These are phyloP conservation scores for Pemphredon lugubris DNA, from an alignment of 2,888 invertebrate genomes.

Conservation along the genomic window DNA sequence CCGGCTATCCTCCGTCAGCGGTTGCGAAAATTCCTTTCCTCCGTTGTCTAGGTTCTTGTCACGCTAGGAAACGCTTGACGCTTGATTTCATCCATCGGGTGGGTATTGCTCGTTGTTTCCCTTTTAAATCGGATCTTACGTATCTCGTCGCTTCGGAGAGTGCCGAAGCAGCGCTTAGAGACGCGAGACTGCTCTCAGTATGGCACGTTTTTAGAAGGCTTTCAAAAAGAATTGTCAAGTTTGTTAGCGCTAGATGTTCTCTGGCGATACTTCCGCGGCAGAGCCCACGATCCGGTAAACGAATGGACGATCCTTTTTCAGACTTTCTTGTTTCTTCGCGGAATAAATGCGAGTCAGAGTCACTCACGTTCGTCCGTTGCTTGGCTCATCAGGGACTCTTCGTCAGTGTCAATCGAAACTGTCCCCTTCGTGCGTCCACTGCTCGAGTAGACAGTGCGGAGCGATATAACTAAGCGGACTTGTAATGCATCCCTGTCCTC, in stretches of 20 bases:
- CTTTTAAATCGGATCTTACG: not conserved
- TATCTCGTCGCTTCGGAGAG: no score
- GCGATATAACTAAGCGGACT: constrained; percentile 36
- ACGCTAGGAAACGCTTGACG: constrained; percentile 8
- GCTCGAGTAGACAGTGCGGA: constrained; percentile 28
- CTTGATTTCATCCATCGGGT: constrained; percentile 1
- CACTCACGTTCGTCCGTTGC: constrained; percentile 6
- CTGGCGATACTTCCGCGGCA: constrained; percentile 1
- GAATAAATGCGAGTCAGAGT: constrained; percentile 16
- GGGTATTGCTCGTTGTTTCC: not conserved
- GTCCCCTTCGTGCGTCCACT: constrained; percentile 25
- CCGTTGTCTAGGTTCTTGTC: constrained; percentile 7
- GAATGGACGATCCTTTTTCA: constrained; percentile 16
- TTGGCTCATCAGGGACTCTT: constrained; percentile 45
- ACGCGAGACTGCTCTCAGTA: no score
- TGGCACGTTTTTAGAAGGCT: no score
- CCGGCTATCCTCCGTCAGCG: constrained; percentile 14
- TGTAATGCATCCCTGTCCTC: constrained; percentile 27
- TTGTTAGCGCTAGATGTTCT: no score
- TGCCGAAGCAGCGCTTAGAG: no score
- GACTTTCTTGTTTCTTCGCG: constrained; percentile 1
- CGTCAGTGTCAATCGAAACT: constrained; percentile 51
- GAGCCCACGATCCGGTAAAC: not conserved
- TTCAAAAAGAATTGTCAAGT: no score
- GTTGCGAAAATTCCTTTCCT: constrained; percentile 25